Evolutionary conservation across 2,113 vertebrate species (phyloP), one percentile per base, ranked within the genome.

Genomic region (Pterocles burchelli): DNA sequence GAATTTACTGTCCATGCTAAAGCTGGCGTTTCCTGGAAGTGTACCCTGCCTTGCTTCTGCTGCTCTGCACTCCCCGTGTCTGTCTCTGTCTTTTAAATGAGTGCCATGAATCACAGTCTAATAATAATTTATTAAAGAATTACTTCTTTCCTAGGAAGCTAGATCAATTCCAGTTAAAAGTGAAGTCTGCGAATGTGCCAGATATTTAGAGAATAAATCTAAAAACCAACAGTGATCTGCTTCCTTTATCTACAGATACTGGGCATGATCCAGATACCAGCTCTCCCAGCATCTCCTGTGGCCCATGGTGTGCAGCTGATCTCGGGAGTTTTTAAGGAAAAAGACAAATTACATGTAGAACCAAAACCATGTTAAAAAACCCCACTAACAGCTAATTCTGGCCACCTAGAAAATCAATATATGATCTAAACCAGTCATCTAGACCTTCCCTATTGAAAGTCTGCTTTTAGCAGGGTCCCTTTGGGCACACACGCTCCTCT

Each of bases 21-120:
- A 93, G 61, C 11, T 25, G 33, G 48, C 36, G 33, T 11, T 93
- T 76, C 43, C 58, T 76, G 82, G 70, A 70, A 80, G 62, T 2
- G 2, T 13, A 51, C n/a, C n/a, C 22, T 54, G 52, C 68, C 48
- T 66, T 38, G 33, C 67, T 73, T 54, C 83, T 95, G 89, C 89
- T 49, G 38, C 65, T 81, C 48, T 0, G 0, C 11, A 2, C 38
- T 66, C 61, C 24, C 58, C 0, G 0, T 49, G 10, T 62, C 89
- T 87, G 34, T 46, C 71, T 57, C 80, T 83, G 72, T 18, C 70
- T 94, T 73, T 76, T 36, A 80, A 68, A 68, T 19, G 31, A 43
- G 38, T 25, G 52, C 25, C n/a, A 22, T 54, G 63, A 91, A 86
- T 71, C 90, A 77, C 33, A 54, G 67, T 7, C 83, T 77, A 77